Conservation (phyloP, 2,113 vertebrate species). For the Bufo bufo region DNA sequence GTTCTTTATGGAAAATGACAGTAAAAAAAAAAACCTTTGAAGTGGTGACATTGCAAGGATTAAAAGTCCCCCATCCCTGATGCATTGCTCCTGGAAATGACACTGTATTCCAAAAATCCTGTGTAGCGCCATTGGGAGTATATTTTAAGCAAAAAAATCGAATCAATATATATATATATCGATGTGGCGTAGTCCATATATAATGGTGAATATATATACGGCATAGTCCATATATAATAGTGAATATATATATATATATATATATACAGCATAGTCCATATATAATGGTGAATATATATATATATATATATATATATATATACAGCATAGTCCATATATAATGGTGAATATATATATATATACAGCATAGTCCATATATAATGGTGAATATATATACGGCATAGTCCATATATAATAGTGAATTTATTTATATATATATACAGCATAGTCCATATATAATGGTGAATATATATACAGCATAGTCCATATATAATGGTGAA, state of each 20-base stretch:
- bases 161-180: background rate
- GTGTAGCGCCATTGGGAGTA: background rate
- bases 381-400: no score
- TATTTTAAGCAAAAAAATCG: background rate
- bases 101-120: background rate
- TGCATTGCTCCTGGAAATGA: slow-evolving; percentile 17
- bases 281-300: no score
- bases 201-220: no score
- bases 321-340: background rate
- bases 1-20: slow-evolving; percentile 52
- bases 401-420: no score
- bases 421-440: no score
- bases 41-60: slow-evolving; percentile 48
- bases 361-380: background rate
- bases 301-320: background rate
- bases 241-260: no score
- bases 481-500: no score
- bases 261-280: no score
- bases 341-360: background rate
- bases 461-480: background rate
- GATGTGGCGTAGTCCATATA: background rate
- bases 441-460: no score
- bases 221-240: no score
- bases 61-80: slow-evolving; percentile 13
- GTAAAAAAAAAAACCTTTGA: slow-evolving; percentile 44